phyloP scores from a whole-genome alignment of 2,113 vertebrate genomes.

The Chlorodrepanis virens region DNA sequence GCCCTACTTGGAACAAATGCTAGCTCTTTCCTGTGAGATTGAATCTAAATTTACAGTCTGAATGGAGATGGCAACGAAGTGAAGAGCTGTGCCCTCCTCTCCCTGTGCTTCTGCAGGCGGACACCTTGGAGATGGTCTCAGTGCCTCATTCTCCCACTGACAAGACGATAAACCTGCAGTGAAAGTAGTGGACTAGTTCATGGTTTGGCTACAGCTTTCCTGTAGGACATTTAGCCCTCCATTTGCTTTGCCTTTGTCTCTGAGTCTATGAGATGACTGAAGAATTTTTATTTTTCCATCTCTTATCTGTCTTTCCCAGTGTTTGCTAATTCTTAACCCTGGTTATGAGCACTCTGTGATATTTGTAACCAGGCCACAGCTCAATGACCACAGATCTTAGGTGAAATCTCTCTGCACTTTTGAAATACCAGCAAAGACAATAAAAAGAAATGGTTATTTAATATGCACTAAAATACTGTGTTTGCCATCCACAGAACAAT shows the following conservation, averaged over 20 bases:
- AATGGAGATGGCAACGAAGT: background rate
- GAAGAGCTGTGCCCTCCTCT: background rate
- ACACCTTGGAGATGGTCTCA: background rate
- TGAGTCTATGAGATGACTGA: background rate
- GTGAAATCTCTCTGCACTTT: background rate
- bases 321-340: background rate
- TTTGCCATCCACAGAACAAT: background rate
- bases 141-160: background rate
- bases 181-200: background rate
- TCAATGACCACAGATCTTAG: background rate
- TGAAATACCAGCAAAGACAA: background rate
- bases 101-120: background rate
- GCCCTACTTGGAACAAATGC: constrained; percentile 36
- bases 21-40: background rate
- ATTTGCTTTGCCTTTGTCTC: background rate
- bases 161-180: background rate
- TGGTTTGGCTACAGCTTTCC: background rate
- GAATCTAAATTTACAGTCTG: background rate
- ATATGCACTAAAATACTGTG: background rate
- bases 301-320: background rate
- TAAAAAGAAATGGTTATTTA: background rate
- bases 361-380: background rate
- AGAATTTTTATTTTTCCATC: background rate
- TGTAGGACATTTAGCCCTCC: background rate
- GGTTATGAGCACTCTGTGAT: background rate